Evolutionary conservation across 2,888 invertebrate genomes (phyloP), one percentile per base, ranked within the genome.

Genomic region (Plagodis dolabraria): DNA sequence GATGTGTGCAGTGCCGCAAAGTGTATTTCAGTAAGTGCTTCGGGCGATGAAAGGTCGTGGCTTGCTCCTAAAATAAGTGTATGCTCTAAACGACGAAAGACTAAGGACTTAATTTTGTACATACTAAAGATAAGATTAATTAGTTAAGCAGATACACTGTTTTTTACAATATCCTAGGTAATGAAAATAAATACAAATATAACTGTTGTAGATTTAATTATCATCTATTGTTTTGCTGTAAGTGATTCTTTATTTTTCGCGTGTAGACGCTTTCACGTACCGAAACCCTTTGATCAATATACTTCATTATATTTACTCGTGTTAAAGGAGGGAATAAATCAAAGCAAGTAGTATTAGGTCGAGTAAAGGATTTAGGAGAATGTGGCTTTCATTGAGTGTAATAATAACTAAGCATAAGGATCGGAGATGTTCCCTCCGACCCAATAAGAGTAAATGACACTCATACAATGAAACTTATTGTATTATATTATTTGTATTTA

Each of bases 121-220:
- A 91, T 90, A 91, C 80, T 89, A 88, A 81, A 81, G 75, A 67
- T 90, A 89, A 91, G 90, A 73, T 85, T 83, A 61, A 71, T 76
- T 84, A 86, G 80, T 72, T 89, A 89, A 88, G 87, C 83, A 79
- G 82, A 88, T 82, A 87, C 85, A 89, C 89, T 86, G 89, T 92
- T 92, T 92, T 92, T 90, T 92, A 92, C 89, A 89, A 90, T 92
- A 92, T 90, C 81, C 77, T 91, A 91, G 83, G 80, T 86, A 86
- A 86, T 83, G 79, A 81, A 83, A 81, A 84, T 82, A 81, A 80
- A 82, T 82, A 85, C 85, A 83, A 84, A 83, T 85, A 83, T 89
- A 87, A 89, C 87, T 90, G 89, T 91, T 89, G 89, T 92, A 91
- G 89, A 77, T 74, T 85, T 85, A 83, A 82, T 82, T n/a, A 80